Base-by-base conservation (phyloP, 2,888 invertebrate genomes). In the Mythimna vitellina region DNA sequence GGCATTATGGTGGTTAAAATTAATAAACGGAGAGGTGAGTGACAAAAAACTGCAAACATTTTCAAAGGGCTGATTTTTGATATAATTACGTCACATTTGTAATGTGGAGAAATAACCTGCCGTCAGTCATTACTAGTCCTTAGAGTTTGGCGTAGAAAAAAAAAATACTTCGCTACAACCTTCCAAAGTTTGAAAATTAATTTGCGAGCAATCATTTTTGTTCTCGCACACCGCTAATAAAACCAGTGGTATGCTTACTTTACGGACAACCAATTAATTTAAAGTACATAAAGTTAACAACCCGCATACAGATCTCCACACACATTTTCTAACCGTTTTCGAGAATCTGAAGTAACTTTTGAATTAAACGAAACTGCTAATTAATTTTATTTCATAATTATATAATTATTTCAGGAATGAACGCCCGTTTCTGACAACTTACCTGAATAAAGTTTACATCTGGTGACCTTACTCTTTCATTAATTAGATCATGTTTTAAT, bases 321-420 rank as follows among this genome's bases (percentile, higher is more conserved):
- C 46, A 32, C 17, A 46, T 46, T 17, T 46, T 46, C 7, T 46
- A 46, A 46, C 46, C 2, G 66, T 75, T 62, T 64, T 29, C 51
- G 54, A 29, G 46, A 63, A 46, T 74, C 22, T 25, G 35, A 53
- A 38, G 29, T 70, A 81, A 81, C 65, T 82, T 82, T 60, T 51
- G 46, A 60, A 68, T 67, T 3, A 69, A 53, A 64, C 61, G 60
- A 68, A 62, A 70, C 65, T 65, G 29, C 54, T 70, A 58, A 69
- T 68, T 67, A 65, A 56, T 70, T 77, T 58, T 17, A 76, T 68
- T 81, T 61, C 25, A 62, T 51, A 60, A 38, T 60, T 22, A 32
- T 38, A 22, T 64, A 25, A 73, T 65, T 72, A 73, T 65, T 78
- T 63, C n/a, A 54, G 57, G 51, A 76, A 62, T 49, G 25, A n/a